These are phyloP conservation scores for Xanthostigma xanthostigma DNA, from an alignment of 2,888 invertebrate genomes.

Conservation along the genomic window DNA sequence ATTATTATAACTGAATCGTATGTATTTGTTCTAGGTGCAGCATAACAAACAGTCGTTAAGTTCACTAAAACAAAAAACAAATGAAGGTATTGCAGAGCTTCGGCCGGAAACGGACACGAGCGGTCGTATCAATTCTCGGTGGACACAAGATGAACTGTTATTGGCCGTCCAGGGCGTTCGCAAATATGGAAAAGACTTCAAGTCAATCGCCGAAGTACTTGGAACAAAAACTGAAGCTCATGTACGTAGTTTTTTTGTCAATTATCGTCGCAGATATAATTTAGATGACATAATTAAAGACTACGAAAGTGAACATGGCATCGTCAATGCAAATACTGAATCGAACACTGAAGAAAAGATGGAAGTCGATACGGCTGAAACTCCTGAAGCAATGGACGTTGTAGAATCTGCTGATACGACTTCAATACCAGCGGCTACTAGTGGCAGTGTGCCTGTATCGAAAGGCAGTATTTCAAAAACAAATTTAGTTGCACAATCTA, in stretches of 20 bases:
- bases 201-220: constrained; percentile 87
- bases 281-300: constrained; percentile 76
- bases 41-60: constrained; percentile 87
- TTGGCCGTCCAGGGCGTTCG: constrained; percentile 80
- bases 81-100: constrained; percentile 28
- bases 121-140: constrained; percentile 63
- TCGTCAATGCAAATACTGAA: constrained; percentile 18
- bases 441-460: too few relatives aligned
- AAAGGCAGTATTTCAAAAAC: too few relatives aligned
- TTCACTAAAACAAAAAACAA: constrained; percentile 65
- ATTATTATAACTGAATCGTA: neutral
- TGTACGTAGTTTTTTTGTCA: constrained; percentile 80
- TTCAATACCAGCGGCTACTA: too few relatives aligned
- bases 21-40: constrained; percentile 61
- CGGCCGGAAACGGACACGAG: constrained; percentile 23
- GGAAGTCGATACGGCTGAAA: constrained; percentile 16
- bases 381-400: constrained; percentile 1
- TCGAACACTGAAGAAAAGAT: constrained; percentile 15
- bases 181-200: constrained; percentile 75
- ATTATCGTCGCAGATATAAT: constrained; percentile 78
- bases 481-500: too few relatives aligned
- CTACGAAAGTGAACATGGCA: constrained; percentile 64
- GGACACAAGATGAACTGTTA: constrained; percentile 85
- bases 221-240: constrained; percentile 92
- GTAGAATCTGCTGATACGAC: neutral